These are phyloP conservation scores for Mus pahari DNA, from an alignment of 2,113 vertebrate genomes.

Conservation along the genomic window DNA sequence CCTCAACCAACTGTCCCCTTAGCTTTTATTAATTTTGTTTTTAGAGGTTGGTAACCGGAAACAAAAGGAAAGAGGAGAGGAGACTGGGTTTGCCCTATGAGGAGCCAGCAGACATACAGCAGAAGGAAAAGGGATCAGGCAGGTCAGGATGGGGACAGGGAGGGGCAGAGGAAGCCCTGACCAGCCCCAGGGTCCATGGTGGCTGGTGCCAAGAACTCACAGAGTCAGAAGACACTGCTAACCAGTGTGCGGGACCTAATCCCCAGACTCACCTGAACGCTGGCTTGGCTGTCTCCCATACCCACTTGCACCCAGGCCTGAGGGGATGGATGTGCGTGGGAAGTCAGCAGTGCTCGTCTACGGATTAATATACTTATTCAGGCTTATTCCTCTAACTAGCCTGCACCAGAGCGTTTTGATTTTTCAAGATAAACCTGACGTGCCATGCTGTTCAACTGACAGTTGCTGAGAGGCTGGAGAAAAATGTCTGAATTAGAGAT, in stretches of 20 bases:
- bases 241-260: background rate
- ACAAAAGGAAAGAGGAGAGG: background rate
- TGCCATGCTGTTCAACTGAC: background rate
- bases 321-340: background rate
- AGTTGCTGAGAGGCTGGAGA: constrained; percentile 27
- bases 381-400: background rate
- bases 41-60: background rate
- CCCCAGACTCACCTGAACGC: too few relatives aligned
- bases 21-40: background rate
- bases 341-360: background rate
- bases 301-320: background rate
- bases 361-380: background rate
- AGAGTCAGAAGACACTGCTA: background rate
- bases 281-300: background rate
- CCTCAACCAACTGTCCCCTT: background rate
- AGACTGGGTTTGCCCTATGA: background rate
- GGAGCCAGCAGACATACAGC: background rate
- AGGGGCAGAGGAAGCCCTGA: background rate
- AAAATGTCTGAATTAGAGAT: constrained; percentile 26
- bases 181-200: background rate
- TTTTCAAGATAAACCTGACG: background rate
- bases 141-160: background rate
- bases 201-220: background rate
- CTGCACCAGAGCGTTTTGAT: background rate
- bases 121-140: background rate